Percentiles rank a stretch among this genome's conserved stretches.
phyloP scores from a whole-genome alignment of 2,113 vertebrate genomes.

The Cnemophilus loriae region DNA sequence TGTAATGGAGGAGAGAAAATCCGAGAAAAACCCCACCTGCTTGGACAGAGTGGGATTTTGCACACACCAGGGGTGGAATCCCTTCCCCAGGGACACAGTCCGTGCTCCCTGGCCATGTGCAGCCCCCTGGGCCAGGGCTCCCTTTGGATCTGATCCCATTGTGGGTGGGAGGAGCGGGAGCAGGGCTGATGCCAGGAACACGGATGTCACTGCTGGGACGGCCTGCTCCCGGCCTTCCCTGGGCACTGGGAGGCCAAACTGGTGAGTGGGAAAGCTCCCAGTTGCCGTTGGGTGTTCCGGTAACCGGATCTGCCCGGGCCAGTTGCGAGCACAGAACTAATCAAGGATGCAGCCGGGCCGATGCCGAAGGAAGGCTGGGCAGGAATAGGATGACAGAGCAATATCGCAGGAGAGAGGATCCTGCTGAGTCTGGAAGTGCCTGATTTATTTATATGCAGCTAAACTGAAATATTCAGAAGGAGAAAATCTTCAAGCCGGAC shows the following conservation, averaged over 20 bases:
- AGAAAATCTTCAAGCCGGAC: neutral
- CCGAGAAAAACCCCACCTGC: neutral
- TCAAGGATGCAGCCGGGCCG: neutral
- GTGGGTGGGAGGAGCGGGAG: accelerated
- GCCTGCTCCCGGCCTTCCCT: neutral
- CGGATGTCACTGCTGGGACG: neutral
- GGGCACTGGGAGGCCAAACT: neutral
- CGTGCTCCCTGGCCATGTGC: accelerated
- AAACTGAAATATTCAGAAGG: conserved; percentile 34
- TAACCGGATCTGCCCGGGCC: neutral
- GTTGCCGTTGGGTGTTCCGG: neutral
- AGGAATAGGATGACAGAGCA: conserved; percentile 58
- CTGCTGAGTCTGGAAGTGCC: conserved; percentile 44
- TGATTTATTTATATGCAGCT: conserved; percentile 44
- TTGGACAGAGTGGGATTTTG: neutral
- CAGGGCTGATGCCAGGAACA: accelerated
- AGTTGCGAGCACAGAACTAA: neutral
- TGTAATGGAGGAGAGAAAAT: neutral
- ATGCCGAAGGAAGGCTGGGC: neutral
- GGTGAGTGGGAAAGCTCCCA: neutral
- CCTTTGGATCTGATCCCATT: accelerated
- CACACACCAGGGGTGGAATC: neutral
- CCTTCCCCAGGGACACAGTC: neutral
- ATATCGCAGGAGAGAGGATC: conserved; percentile 37
- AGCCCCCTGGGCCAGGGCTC: neutral